phyloP scores from a whole-genome alignment of 35 echinoderm and acorn worm species.

The Acanthaster planci region DNA sequence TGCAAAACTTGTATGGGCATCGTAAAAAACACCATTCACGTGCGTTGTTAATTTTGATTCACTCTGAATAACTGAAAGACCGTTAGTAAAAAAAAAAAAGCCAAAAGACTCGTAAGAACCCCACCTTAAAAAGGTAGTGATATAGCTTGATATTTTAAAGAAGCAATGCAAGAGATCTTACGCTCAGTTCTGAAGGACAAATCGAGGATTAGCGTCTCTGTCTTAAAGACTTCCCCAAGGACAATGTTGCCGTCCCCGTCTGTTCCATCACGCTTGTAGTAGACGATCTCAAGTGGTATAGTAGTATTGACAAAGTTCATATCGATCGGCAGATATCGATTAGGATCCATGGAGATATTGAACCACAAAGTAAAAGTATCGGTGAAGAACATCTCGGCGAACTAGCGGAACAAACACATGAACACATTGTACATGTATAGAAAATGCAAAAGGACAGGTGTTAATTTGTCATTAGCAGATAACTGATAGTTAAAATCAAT shows the following conservation, averaged over 20 bases:
- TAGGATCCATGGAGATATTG: slow-evolving; percentile 81
- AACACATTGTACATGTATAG: too few species aligned
- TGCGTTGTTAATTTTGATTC: too few species aligned
- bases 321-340: slow-evolving; percentile 64
- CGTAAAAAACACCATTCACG: too few species aligned
- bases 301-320: slow-evolving; percentile 76
- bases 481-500: too few species aligned
- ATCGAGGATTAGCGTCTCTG: slow-evolving; percentile 72
- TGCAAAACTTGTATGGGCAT: too few species aligned
- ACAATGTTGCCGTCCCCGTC: slow-evolving; percentile 47
- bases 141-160: neutral
- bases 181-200: slow-evolving; percentile 70
- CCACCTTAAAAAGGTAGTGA: too few species aligned
- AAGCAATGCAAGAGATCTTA: slow-evolving; percentile 2
- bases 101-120: too few species aligned
- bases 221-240: slow-evolving; percentile 59
- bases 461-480: too few species aligned
- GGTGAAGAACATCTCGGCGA: slow-evolving; percentile 82
- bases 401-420: slow-evolving; percentile 28
- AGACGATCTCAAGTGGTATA: slow-evolving; percentile 70
- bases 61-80: too few species aligned
- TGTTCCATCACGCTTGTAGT: slow-evolving; percentile 45
- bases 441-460: too few species aligned
- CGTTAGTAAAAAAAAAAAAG: too few species aligned
- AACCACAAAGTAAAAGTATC: slow-evolving; percentile 84